Percentiles rank a stretch among this genome's conserved stretches.
These are phyloP conservation scores for Enteromius argenteus DNA, from an alignment of 2,797 vertebrate genomes.

Conservation along the genomic window DNA sequence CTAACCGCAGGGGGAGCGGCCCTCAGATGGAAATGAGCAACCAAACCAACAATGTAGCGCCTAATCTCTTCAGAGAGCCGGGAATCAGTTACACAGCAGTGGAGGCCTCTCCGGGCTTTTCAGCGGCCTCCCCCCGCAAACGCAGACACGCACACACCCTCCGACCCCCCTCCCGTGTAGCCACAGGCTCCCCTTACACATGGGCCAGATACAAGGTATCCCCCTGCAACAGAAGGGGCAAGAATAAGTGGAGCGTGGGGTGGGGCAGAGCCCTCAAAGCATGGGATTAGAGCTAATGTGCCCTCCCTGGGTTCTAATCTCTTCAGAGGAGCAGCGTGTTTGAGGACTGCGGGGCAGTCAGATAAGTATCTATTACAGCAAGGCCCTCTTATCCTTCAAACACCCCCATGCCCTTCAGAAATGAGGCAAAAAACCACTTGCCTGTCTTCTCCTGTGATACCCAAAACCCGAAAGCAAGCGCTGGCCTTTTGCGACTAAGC, in stretches of 20 bases:
- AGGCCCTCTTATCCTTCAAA: conserved; percentile 80
- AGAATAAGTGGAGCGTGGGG: conserved; percentile 77
- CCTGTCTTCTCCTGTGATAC: conserved; percentile 80
- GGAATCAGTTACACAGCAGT: conserved; percentile 87
- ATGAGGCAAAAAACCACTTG: conserved; percentile 82
- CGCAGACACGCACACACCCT: conserved; percentile 59
- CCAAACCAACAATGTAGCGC: conserved; percentile 82
- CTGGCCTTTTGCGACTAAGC: conserved; percentile 82
- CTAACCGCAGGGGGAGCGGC: conserved; percentile 71
- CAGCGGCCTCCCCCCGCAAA: conserved; percentile 67
- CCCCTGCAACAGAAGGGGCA: conserved; percentile 76
- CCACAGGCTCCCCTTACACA: conserved; percentile 78
- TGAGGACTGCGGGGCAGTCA: conserved; percentile 84
- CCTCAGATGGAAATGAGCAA: conserved; percentile 89
- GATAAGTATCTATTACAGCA: conserved; percentile 91
- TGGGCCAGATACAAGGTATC: conserved; percentile 77
- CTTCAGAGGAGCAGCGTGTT: conserved; percentile 87
- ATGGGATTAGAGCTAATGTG: conserved; percentile 89
- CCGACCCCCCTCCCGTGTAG: conserved; percentile 70
- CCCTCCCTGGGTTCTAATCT: conserved; percentile 88
- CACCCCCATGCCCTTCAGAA: conserved; percentile 70
- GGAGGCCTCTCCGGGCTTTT: conserved; percentile 81
- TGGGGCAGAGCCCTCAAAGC: conserved; percentile 81
- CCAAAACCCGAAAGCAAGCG: conserved; percentile 79
- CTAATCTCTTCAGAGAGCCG: conserved; percentile 87